Base-by-base conservation (phyloP, 2,797 vertebrate species). In the Pelochelys cantorii region DNA sequence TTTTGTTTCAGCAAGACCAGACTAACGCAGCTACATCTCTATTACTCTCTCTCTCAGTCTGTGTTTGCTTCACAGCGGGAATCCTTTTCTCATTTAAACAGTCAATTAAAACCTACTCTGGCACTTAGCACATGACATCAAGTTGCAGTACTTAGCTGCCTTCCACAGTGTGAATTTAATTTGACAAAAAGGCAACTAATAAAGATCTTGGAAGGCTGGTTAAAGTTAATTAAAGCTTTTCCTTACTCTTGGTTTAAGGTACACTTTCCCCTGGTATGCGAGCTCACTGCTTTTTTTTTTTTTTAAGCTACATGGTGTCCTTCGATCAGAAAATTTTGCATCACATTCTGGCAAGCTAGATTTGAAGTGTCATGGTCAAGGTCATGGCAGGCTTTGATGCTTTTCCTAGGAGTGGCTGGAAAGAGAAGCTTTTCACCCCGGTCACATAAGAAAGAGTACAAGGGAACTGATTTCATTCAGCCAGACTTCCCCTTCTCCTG, bases 81-180 rank as follows among this genome's bases (percentile, higher is more conserved):
- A 93, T 74, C 65, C 86, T 96, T 97, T 95, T 94, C 93, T 98
- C 97, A 93, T 97, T 98, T 97, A 98, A 98, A 98, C 97, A 97
- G 97, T 90, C 96, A 98, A 97, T 98, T 98, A 98, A 97, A 98
- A 87, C 87, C 97, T 93, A 95, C 95, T 98, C 97, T 86, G 94
- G 96, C 94, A 97, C 97, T 97, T 98, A 98, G 94, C 86, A 92
- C 94, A 93, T 81, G 96, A 95, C 97, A 95, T 97, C 95, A 87
- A 94, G 95, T 95, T 88, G 93, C 90, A 88, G 93, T 93, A 75
- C 95, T 97, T 96, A 93, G 97, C 96, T 97, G 97, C 95, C 95
- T 95, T 96, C 97, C 97, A 96, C 96, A 97, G 97, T 97, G 97
- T 97, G 97, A 95, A 96, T 97, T 98, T 98, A 98, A 98, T 98